These are phyloP conservation scores for Agonopterix subpropinquella DNA, from an alignment of 2,888 invertebrate genomes.

Conservation along the genomic window DNA sequence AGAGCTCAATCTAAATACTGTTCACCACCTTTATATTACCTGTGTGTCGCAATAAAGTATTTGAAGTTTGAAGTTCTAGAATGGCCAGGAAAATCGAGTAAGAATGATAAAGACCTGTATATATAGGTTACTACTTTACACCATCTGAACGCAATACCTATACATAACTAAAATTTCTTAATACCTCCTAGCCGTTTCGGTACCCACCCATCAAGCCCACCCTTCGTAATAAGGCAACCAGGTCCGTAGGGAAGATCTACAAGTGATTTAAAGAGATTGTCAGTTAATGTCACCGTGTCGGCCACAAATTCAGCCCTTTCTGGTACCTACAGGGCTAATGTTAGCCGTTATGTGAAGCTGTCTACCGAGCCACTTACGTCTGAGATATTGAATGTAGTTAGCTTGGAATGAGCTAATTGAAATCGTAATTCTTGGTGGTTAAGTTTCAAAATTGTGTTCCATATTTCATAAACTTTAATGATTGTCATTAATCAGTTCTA, in stretches of 20 bases:
- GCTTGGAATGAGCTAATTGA: slow-evolving; percentile 15
- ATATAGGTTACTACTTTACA: too few relatives aligned
- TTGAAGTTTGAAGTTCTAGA: too few relatives aligned
- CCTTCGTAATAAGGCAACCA: slow-evolving; percentile 55
- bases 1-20: too few relatives aligned
- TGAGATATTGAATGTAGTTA: slow-evolving; percentile 9
- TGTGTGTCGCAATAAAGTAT: too few relatives aligned
- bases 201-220: slow-evolving; percentile 22
- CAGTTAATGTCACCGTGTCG: slow-evolving; percentile 59
- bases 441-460: too few relatives aligned
- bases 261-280: slow-evolving; percentile 71
- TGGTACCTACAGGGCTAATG: slow-evolving; percentile 39
- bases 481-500: too few relatives aligned
- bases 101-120: too few relatives aligned
- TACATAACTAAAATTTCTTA: slow-evolving; percentile 44
- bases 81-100: too few relatives aligned
- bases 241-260: slow-evolving; percentile 52
- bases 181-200: slow-evolving; percentile 35
- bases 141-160: too few relatives aligned
- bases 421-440: too few relatives aligned
- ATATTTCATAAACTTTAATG: too few relatives aligned
- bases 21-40: too few relatives aligned
- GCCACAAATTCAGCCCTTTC: slow-evolving; percentile 63
- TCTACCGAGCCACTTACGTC: slow-evolving; percentile 2
- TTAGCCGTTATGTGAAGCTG: slow-evolving; percentile 9